A percentile compares a stretch with the other conserved stretches of the same genome.
Evolutionary conservation across 2,888 invertebrate genomes (phyloP).

Genomic region (Cyclophora punctaria): DNA sequence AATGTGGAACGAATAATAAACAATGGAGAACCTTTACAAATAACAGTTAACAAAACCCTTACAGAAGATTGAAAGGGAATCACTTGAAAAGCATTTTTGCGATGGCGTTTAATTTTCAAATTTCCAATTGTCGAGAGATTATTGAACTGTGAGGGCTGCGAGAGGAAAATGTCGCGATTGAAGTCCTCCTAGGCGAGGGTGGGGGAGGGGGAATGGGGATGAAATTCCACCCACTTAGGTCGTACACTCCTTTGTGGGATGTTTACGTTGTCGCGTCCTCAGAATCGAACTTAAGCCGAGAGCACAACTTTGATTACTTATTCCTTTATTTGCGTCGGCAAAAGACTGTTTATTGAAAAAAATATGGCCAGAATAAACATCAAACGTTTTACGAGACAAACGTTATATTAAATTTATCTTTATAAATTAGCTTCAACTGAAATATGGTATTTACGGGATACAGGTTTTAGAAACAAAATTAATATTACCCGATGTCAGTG

Average conservation of each 20-base stretch:
- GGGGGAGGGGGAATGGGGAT: slow-evolving; percentile 18
- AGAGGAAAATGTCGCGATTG: slow-evolving; percentile 64
- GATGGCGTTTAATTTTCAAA: slow-evolving; percentile 42
- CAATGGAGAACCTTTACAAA: neutral
- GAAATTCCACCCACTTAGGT: slow-evolving; percentile 25
- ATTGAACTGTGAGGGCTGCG: slow-evolving; percentile 50
- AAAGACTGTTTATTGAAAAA: slow-evolving; percentile 30
- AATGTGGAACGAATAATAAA: neutral
- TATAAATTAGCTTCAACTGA: too few relatives aligned
- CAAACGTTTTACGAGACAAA: too few relatives aligned
- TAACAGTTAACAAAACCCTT: neutral
- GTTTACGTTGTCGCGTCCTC: slow-evolving; percentile 54
- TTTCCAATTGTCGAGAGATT: slow-evolving; percentile 45
- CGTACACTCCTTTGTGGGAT: slow-evolving; percentile 24
- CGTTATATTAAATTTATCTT: too few relatives aligned
- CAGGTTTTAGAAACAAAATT: too few relatives aligned
- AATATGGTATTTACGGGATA: too few relatives aligned
- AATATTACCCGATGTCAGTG: slow-evolving; percentile 7
- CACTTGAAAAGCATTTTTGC: slow-evolving; percentile 20
- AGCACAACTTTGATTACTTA: slow-evolving; percentile 56
- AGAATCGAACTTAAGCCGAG: slow-evolving; percentile 45
- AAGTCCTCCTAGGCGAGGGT: slow-evolving; percentile 29
- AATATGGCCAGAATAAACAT: neutral
- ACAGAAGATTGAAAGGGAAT: slow-evolving; percentile 9
- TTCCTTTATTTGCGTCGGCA: slow-evolving; percentile 48